Evolutionary conservation across 2,888 invertebrate genomes (phyloP), one percentile per base, ranked within the genome.

Genomic region (Pseudococcus viburni): DNA sequence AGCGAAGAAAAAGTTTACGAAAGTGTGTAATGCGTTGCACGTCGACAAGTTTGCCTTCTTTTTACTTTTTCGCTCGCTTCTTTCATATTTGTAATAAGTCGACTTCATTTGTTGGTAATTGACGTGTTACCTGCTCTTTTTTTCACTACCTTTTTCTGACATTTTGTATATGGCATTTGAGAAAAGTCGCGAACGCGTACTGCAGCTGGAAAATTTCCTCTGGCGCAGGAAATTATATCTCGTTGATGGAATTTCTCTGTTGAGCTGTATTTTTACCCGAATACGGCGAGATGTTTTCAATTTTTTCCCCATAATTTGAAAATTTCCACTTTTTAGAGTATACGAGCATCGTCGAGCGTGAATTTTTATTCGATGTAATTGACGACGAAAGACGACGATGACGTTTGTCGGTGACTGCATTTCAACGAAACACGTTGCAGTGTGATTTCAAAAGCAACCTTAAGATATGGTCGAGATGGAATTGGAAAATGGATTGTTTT

Each of bases 101-200:
- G 59, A 59, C 59, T 59, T 59, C 59, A 59, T 59, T 59, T 19
- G 59, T 19, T 8, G 59, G 59, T 59, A 59, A 59, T 59, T 59
- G 59, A 59, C 59, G 59, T 59, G 59, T 19, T 59, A n/a, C 7
- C 19, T 3, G 6, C 7, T 5, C 5, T 19, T 59, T 19, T 59
- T 59, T 33, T 33, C 5, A 55, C 55, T 51, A 12, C 51, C 17
- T 59, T 59, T 59, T 59, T 59, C 55, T 9, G 7, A 17, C 51
- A 17, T 17, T 5, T 17, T 51, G 17, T 51, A 51, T 51, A 51
- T 15, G 15, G 17, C 12, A 33, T 33, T 33, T 17, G 46, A 9
- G 12, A 51, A 51, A 51, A 15, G 51, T 51, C 51, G 1, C 15
- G 15, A 12, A 12, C 46, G 46, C 0, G 46, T 46, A 46, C 9